These are phyloP conservation scores for Trissonchulus sp. DNA, from an alignment of 2,888 invertebrate genomes.

Conservation along the genomic window DNA sequence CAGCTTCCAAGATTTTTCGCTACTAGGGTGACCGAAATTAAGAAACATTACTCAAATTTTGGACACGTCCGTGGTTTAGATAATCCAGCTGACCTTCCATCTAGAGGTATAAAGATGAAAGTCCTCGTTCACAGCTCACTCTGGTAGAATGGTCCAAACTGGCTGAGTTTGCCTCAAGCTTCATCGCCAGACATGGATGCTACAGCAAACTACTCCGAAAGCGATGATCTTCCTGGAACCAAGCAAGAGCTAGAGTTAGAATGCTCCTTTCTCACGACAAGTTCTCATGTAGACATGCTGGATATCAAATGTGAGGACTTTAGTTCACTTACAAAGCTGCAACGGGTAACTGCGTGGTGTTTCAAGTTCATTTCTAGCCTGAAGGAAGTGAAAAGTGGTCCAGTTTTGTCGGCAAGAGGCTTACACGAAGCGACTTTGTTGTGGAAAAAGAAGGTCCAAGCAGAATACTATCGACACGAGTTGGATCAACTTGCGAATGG, in stretches of 20 bases:
- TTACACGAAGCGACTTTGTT: too few species aligned
- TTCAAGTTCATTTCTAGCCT: neutral
- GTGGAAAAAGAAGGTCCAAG: too few species aligned
- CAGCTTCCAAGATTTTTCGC: constrained; percentile 35
- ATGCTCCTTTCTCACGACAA: too few species aligned
- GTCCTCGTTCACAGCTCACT: constrained; percentile 29
- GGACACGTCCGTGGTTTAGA: constrained; percentile 38
- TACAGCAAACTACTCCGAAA: too few species aligned
- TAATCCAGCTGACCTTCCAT: constrained; percentile 46
- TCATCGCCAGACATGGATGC: constrained; percentile 7
- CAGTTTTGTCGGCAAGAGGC: too few species aligned
- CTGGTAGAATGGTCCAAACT: constrained; percentile 43
- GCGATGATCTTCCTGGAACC: too few species aligned
- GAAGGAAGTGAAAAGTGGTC: too few species aligned
- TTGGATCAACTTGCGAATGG: too few species aligned
- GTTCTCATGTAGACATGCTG: too few species aligned
- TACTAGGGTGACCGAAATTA: constrained; percentile 41
- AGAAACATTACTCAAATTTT: constrained; percentile 38
- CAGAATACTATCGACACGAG: too few species aligned
- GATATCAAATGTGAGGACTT: neutral
- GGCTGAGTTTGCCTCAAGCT: constrained; percentile 29
- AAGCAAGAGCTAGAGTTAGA: too few species aligned
- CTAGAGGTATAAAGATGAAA: constrained; percentile 35
- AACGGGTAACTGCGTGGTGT: constrained; percentile 16
- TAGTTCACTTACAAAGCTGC: constrained; percentile 1